phyloP scores from a whole-genome alignment of 2,797 vertebrate genomes.

The Botia kubotai region DNA sequence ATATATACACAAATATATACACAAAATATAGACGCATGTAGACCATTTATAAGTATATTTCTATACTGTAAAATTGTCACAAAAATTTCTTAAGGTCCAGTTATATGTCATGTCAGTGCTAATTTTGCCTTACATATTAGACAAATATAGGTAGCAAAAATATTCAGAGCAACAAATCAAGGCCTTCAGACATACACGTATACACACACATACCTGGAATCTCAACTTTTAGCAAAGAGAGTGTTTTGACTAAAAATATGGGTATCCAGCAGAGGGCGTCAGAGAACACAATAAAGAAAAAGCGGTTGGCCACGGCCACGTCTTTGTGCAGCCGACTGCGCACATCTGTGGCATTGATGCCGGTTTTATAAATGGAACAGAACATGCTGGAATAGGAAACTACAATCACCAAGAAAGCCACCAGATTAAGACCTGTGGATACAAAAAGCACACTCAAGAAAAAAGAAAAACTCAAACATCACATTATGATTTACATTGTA shows the following conservation, averaged over 20 bases:
- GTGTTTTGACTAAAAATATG: slow-evolving; percentile 82
- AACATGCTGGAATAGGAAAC: slow-evolving; percentile 82
- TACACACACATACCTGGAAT: slow-evolving; percentile 74
- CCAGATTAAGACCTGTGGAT: slow-evolving; percentile 79
- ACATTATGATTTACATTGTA: not conserved
- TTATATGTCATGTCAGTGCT: not conserved
- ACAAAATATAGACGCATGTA: too few relatives aligned
- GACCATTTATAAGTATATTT: too few relatives aligned
- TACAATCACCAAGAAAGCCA: slow-evolving; percentile 79
- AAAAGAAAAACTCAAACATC: not conserved
- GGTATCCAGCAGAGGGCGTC: slow-evolving; percentile 92
- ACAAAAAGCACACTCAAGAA: slow-evolving; percentile 50
- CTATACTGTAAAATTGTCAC: too few relatives aligned
- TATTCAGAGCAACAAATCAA: not conserved
- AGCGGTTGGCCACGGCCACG: slow-evolving; percentile 77
- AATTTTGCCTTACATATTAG: not conserved
- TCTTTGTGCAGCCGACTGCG: slow-evolving; percentile 77
- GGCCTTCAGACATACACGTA: not conserved
- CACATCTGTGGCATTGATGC: slow-evolving; percentile 78
- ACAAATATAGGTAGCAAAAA: not conserved
- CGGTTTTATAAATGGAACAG: slow-evolving; percentile 82
- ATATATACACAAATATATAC: too few relatives aligned
- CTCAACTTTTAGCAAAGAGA: slow-evolving; percentile 80
- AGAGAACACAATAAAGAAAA: slow-evolving; percentile 89
- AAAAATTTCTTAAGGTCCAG: not conserved